phyloP scores from a whole-genome alignment of 2,113 vertebrate genomes.

The Cricetomys ansorgei region DNA sequence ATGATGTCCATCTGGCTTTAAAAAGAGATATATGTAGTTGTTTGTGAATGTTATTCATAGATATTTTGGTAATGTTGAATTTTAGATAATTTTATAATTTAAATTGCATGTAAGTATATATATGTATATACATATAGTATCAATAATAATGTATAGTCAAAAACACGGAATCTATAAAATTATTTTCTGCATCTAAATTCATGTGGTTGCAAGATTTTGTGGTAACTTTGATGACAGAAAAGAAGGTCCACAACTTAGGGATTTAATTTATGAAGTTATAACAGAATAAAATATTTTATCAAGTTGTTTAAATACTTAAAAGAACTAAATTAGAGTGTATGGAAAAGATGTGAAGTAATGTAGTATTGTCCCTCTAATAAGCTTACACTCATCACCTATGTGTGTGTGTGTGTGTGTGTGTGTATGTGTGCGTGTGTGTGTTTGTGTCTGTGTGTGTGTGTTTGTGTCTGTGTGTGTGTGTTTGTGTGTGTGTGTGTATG shows the following conservation, averaged over 20 bases:
- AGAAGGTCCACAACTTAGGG: neutral
- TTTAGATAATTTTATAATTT: neutral
- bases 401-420: neutral
- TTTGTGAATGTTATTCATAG: neutral
- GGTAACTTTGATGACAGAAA: neutral
- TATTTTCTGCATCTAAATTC: neutral
- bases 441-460: neutral
- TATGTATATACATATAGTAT: neutral
- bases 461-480: neutral
- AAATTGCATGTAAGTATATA: neutral
- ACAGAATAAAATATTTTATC: neutral
- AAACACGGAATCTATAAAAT: neutral
- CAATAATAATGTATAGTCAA: neutral
- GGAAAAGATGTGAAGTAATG: neutral
- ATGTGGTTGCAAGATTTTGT: no score
- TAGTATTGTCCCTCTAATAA: neutral
- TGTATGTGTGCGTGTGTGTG: neutral
- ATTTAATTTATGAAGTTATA: neutral
- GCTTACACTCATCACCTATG: no score
- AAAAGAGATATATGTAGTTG: neutral
- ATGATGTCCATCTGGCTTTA: neutral
- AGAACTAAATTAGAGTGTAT: neutral
- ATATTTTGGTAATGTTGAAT: neutral
- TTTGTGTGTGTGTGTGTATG: neutral
- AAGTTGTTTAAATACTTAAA: neutral